These are phyloP conservation scores for Cheilosia vernalis DNA, from an alignment of 2,888 invertebrate species.

Conservation along the genomic window DNA sequence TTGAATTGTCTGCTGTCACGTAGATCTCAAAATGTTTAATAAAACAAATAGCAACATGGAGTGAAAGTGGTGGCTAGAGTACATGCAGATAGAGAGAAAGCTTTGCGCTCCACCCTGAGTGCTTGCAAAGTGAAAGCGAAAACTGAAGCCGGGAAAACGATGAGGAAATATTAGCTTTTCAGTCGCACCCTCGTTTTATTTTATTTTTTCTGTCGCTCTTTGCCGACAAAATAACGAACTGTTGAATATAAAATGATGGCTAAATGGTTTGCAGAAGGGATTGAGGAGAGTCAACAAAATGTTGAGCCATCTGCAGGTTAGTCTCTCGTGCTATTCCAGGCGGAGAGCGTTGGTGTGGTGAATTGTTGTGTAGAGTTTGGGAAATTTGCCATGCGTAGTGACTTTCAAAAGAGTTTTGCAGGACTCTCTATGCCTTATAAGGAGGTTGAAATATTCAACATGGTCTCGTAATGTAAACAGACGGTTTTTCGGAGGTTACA, in stretches of 20 bases:
- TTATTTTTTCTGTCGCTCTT: neutral
- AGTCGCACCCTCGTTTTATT: slow-evolving; percentile 9
- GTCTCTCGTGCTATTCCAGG: slow-evolving; percentile 18
- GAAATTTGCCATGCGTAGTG: slow-evolving; percentile 24
- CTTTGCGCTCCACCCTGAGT: slow-evolving; percentile 42
- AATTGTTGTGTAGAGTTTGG: slow-evolving; percentile 17
- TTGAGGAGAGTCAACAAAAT: neutral
- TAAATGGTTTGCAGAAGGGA: neutral
- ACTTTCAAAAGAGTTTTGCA: slow-evolving; percentile 8
- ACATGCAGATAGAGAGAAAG: slow-evolving; percentile 9
- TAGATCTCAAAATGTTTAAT: slow-evolving; percentile 44
- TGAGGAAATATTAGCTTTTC: slow-evolving; percentile 18
- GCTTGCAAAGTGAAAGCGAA: slow-evolving; percentile 64
- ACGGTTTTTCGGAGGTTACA: neutral
- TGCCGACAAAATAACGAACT: slow-evolving; percentile 48
- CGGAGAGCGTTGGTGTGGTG: slow-evolving; percentile 32
- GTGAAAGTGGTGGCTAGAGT: slow-evolving; percentile 50
- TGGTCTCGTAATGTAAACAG: slow-evolving; percentile 23
- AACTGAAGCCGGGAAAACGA: slow-evolving; percentile 11
- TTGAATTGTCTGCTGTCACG: slow-evolving; percentile 36
- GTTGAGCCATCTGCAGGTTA: neutral
- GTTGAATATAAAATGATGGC: slow-evolving; percentile 65
- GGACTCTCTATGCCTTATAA: neutral
- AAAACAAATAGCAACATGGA: slow-evolving; percentile 51
- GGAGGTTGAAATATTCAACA: slow-evolving; percentile 16